Evolutionary conservation across 2,797 vertebrate species (phyloP), one percentile per base, ranked within the genome.

Genomic region (Trematocara caparti): DNA sequence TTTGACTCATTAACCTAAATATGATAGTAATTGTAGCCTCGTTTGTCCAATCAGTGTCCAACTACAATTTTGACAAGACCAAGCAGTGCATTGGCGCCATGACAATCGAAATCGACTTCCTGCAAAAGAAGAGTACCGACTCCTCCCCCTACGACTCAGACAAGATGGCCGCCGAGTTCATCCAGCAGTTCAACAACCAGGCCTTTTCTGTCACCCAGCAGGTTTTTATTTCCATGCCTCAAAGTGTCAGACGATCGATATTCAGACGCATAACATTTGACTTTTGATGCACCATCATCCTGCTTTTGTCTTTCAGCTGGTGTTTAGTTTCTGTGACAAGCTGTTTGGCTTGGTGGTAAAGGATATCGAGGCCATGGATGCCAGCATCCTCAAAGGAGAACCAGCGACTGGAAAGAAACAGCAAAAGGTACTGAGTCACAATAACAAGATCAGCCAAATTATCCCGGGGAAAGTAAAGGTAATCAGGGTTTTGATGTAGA

Each of bases 181-280:
- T 99, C 91, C 98, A 99, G 85, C 97, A 98, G 89, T 99, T 99
- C 94, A 99, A 98, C 96, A 99, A 95, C 94, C 98, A 99, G 88
- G 93, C 94, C 17, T 99, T 99, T 91, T 97, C 97, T 0, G 94
- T 98, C 76, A 97, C 97, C 24, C 98, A 99, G 84, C 98, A 99
- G 98, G 98, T 99, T 49, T 9, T 1, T 45, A n/a, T 27, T n/a
- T 4, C 36, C 49, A 30, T 6, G 3, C 47, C 17, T 47, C n/a
- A 40, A 2, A 32, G 30, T 14, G 13, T 7, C 3, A 14, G 2
- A 4, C 59, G 3, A 24, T 24, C 21, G 3, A 57, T 12, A 49
- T 2, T 2, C 6, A 6, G 14, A 72, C 14, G 10, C 13, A 19
- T 14, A 0, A 50, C 2, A 49, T 32, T 13, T 19, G 14, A 43